phyloP scores from a whole-genome alignment of 2,888 invertebrate species.

The Mythimna impura region DNA sequence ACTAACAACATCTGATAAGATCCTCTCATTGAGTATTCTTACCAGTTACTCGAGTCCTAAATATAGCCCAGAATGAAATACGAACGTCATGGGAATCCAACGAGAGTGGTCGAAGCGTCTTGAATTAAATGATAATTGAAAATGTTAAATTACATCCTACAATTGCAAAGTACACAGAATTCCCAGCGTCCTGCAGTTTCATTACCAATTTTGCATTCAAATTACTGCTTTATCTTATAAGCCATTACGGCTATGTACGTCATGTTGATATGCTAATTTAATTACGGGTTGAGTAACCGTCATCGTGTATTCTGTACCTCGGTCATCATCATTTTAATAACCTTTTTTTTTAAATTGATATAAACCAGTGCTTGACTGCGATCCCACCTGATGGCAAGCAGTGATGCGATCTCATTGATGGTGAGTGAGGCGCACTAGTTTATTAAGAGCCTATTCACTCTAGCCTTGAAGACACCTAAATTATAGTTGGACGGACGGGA shows the following conservation, averaged over 20 bases:
- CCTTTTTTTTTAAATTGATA: too few relatives aligned
- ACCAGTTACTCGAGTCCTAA: not conserved
- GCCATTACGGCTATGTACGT: conserved; percentile 17
- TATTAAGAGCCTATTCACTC: too few relatives aligned
- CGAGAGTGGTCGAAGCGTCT: not conserved
- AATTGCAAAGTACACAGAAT: conserved; percentile 6
- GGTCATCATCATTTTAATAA: not conserved
- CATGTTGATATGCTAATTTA: conserved; percentile 16
- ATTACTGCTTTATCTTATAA: conserved; percentile 34
- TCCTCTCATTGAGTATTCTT: conserved; percentile 39
- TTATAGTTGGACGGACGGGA: too few relatives aligned
- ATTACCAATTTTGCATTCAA: conserved; percentile 34
- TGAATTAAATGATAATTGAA: conserved; percentile 26
- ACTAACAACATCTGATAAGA: conserved; percentile 36
- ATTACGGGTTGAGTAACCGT: conserved; percentile 27
- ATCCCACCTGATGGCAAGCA: too few relatives aligned
- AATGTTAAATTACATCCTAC: conserved; percentile 13
- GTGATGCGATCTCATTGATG: too few relatives aligned
- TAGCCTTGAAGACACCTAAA: too few relatives aligned
- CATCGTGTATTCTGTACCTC: not conserved
- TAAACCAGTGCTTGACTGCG: too few relatives aligned
- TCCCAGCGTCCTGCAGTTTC: conserved; percentile 7
- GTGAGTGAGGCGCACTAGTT: too few relatives aligned
- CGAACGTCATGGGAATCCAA: conserved; percentile 11
- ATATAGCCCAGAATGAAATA: conserved; percentile 27